Conservation (phyloP, 2,797 vertebrate species). For the Aplochiton taeniatus region DNA sequence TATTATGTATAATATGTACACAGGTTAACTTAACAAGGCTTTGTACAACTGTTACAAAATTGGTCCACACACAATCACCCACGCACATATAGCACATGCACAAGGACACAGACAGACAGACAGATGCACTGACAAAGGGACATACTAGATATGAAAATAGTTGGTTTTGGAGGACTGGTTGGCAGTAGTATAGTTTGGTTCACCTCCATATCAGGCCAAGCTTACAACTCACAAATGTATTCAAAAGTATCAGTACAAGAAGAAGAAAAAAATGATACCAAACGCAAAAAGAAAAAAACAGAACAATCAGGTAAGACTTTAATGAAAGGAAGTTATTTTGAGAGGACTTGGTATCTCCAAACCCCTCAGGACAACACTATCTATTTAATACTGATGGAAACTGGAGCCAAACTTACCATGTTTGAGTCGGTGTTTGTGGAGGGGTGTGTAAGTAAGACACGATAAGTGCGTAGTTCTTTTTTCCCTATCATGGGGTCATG, state of each 20-base stretch:
- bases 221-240: constrained; percentile 5
- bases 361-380: constrained; percentile 14
- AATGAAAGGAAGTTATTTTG: constrained; percentile 12
- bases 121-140: constrained; percentile 24
- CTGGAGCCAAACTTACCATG: neutral
- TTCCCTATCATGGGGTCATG: constrained; percentile 6
- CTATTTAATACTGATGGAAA: constrained; percentile 40
- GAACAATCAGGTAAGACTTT: constrained; percentile 41
- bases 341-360: constrained; percentile 7
- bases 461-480: constrained; percentile 7
- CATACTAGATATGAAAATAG: constrained; percentile 25
- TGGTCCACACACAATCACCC: constrained; percentile 62
- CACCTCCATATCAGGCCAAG: constrained; percentile 21
- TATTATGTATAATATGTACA: constrained; percentile 74
- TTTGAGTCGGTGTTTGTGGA: constrained; percentile 1
- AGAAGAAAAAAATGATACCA: constrained; percentile 19
- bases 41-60: constrained; percentile 79
- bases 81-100: constrained; percentile 56
- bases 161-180: constrained; percentile 21
- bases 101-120: constrained; percentile 33
- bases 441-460: neutral
- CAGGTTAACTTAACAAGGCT: constrained; percentile 76
- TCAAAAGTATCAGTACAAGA: constrained; percentile 1
- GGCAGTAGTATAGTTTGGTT: constrained; percentile 34
- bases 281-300: constrained; percentile 27